phyloP scores from a whole-genome alignment of 2,113 vertebrate genomes.

The Takifugu flavidus region DNA sequence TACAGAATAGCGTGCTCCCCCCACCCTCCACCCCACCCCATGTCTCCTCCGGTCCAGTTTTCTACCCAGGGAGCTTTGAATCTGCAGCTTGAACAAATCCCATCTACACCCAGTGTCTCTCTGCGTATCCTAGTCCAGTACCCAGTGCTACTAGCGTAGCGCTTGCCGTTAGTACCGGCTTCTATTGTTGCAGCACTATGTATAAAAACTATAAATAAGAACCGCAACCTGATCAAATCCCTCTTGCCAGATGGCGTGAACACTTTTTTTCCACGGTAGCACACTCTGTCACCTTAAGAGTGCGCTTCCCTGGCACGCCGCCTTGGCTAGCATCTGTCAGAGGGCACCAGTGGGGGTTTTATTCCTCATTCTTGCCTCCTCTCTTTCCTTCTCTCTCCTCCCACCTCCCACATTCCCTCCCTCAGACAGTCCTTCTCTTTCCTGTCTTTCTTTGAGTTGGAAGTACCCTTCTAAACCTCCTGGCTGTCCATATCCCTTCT shows the following conservation, averaged over 20 bases:
- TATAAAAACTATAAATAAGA: not conserved
- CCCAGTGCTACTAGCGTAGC: no score
- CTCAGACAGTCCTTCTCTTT: slow-evolving; percentile 20
- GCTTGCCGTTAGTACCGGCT: not conserved
- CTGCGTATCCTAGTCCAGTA: no score
- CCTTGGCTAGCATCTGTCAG: slow-evolving; percentile 61
- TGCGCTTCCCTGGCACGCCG: slow-evolving; percentile 53
- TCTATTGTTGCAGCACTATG: no score
- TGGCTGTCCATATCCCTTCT: slow-evolving; percentile 17
- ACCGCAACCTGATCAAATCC: slow-evolving; percentile 48
- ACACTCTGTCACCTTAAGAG: slow-evolving; percentile 69
- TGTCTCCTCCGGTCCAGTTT: slow-evolving; percentile 12
- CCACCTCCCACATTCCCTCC: slow-evolving; percentile 13
- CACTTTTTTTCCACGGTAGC: slow-evolving; percentile 55
- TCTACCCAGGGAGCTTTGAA: slow-evolving; percentile 32
- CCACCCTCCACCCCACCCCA: not conserved
- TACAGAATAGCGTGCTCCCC: slow-evolving; percentile 18
- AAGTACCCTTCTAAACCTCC: slow-evolving; percentile 23
- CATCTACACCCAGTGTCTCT: not conserved
- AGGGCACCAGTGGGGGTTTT: slow-evolving; percentile 45
- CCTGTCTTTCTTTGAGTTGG: slow-evolving; percentile 19
- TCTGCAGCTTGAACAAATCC: slow-evolving; percentile 8
- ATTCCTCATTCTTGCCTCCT: slow-evolving; percentile 46
- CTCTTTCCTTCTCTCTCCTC: slow-evolving; percentile 7
- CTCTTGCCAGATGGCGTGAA: slow-evolving; percentile 63